Evolutionary conservation across 2,888 invertebrate species (phyloP), one percentile per base, ranked within the genome.

Genomic region (Notodromas monacha): DNA sequence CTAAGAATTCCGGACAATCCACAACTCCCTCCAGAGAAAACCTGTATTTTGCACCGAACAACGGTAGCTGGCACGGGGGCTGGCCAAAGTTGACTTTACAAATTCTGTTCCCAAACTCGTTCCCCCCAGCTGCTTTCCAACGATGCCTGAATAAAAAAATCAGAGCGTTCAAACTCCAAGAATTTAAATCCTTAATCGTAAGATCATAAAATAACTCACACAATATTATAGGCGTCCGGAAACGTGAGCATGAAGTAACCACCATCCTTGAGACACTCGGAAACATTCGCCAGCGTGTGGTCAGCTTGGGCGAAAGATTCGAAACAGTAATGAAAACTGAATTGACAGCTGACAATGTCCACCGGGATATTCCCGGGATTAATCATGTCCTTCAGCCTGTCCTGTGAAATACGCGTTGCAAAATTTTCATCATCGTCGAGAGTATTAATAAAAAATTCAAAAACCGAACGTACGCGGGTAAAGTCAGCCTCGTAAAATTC

Each of bases 241-340:
- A 86, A 72, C 6, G 89, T 92, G 11, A 89, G 92, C 46, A 99
- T 72, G 44, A 99, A 96, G 46, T 63, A 81, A 2, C 96, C 92
- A 34, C 77, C 89, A 1, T 70, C 64, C 39, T 61, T 61, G 12
- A 99, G 55, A 45, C 70, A 70, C 46, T 84, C 84, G 4, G 79
- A 65, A 5, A 74, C 74, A 54, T 99, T 99, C 34, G 61, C 61
- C 4, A 96, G 52, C 79, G 92, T 81, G 45, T 68, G 65, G 44
- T 76, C 66, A 1, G 84, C 84, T 52, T 89, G 84, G 3, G 56
- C 50, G 35, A 77, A 50, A 34, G 72, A 69, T 50, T 84, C 81
- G 50, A 86, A 89, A 43, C 73, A 68, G 45, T 99, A 99, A 52
- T 99, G 96, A 46, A 96, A 69, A 13, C 86, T 77, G 60, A 99